These are phyloP conservation scores for Micronisus gabar DNA, from an alignment of 2,113 vertebrate species.

Conservation along the genomic window DNA sequence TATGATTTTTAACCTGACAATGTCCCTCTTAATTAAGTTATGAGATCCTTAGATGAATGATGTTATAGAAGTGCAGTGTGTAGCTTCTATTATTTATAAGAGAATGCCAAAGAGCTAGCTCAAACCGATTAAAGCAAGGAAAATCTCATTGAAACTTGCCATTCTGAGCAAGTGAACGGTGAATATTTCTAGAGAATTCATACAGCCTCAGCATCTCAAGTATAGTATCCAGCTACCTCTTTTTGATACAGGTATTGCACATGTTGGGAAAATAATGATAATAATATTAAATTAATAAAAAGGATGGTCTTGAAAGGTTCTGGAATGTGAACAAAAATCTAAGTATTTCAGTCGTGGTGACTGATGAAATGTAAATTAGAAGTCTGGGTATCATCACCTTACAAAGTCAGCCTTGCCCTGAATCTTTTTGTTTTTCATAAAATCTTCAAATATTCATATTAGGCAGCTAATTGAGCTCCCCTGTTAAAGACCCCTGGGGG, in stretches of 20 bases:
- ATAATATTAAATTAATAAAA: neutral
- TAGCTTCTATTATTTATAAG: conserved; percentile 69
- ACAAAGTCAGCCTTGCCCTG: neutral
- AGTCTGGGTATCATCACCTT: neutral
- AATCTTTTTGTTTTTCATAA: neutral
- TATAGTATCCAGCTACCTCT: neutral
- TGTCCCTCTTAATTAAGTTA: conserved; percentile 71
- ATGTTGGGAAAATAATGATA: neutral
- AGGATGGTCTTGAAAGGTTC: neutral
- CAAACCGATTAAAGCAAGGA: conserved; percentile 58
- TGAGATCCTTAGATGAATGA: conserved; percentile 65
- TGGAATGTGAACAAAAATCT: neutral
- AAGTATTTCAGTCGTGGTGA: neutral
- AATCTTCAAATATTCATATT: neutral
- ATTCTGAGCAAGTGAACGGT: neutral
- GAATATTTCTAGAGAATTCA: neutral
- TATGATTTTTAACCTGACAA: conserved; percentile 70
- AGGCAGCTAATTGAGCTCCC: neutral
- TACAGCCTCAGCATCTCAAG: neutral
- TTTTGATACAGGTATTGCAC: neutral
- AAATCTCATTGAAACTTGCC: conserved; percentile 47
- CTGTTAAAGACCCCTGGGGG: neutral
- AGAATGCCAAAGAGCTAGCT: conserved; percentile 62
- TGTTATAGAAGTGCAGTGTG: conserved; percentile 64
- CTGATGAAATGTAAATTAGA: neutral